Base-by-base conservation (phyloP, 1,140 invertebrate species). In the Drosophila ananassae region DNA sequence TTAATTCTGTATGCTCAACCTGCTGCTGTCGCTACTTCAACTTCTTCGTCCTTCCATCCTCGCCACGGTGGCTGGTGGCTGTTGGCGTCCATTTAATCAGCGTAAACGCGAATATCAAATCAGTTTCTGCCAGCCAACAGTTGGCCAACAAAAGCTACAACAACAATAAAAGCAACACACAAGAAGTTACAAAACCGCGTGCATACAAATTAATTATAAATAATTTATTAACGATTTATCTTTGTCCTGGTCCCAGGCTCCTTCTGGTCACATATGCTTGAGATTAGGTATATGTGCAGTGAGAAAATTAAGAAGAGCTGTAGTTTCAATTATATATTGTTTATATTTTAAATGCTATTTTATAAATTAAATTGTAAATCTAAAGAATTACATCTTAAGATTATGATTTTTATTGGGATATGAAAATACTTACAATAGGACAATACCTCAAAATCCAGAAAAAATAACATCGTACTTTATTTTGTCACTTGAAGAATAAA, bases 211-310 rank as follows among this genome's bases (percentile, higher is more conserved):
- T 89, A 89, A 89, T 89, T 89, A 89, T 89, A 89, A 89, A 89
- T 89, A 89, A 89, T 89, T 89, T 89, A 89, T 89, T 89, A 89
- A 89, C 79, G 84, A 89, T 89, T 89, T 89, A 89, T 89, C 83
- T 89, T 79, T 89, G 83, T 87, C 79, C 75, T 64, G 73, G 64
- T 77, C 73, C 82, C 74, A 67, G 22, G 59, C 47, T 21, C n/a
- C 44, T 37, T 34, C 21, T 53, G 59, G 59, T 52, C 63, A 85
- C 83, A 87, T 82, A 71, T 75, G 81, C 71, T 78, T 81, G 68
- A 68, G 79, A 66, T 62, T 57, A 41, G 44, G 30, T 32, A 24
- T 59, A 12, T 53, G 44, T 77, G 52, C 57, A 67, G 28, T 44
- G 47, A 63, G 28, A 63, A 21, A 17, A 47, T 22, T 44, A 25